Base-by-base conservation (phyloP, 2,797 vertebrate genomes). In the Halcyon badia region DNA sequence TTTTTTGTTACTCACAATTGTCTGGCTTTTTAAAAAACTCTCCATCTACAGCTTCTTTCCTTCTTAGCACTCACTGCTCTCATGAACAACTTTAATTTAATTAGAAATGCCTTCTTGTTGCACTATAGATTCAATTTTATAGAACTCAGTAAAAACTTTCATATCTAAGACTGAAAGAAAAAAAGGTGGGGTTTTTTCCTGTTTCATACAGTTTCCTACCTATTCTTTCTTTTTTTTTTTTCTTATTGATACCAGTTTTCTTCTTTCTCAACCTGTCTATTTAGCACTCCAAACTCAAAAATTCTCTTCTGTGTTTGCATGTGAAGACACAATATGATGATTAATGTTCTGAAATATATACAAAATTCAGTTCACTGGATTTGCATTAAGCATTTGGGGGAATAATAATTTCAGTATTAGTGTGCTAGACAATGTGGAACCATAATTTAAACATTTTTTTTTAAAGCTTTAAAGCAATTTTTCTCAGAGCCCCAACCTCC, bases 201-300 rank as follows among this genome's bases (percentile, higher is more conserved):
- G 3, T 73, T 71, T 31, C 11, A 37, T 9, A 33, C 7, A 41
- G 41, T 54, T 56, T 83, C 14, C 13, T 72, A 26, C 19, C 9
- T 57, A 14, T 70, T 73, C 15, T 66, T 64, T 71, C 2, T n/a
- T 7, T 10, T 9, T 39, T 44, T 39, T 41, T 6, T 25, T 19
- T 0, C 21, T 60, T 8, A 31, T 2, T 48, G 8, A 12, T 35
- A 46, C 10, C 0, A 5, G 54, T 94, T 44, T 66, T 51, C 19
- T 82, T 87, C 28, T 62, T 84, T 57, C 11, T 46, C 35, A 41
- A 7, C 10, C 21, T 80, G 5, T 39, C 11, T 83, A 31, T 71
- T 64, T 39, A 71, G 21, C 30, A 15, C 16, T 64, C 10, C 10
- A 64, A 28, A 15, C 51, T 83, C 33, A 37, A 5, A 54, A 60